These are phyloP conservation scores for Epinephelus awoara DNA, from an alignment of 2,797 vertebrate genomes.

Conservation along the genomic window DNA sequence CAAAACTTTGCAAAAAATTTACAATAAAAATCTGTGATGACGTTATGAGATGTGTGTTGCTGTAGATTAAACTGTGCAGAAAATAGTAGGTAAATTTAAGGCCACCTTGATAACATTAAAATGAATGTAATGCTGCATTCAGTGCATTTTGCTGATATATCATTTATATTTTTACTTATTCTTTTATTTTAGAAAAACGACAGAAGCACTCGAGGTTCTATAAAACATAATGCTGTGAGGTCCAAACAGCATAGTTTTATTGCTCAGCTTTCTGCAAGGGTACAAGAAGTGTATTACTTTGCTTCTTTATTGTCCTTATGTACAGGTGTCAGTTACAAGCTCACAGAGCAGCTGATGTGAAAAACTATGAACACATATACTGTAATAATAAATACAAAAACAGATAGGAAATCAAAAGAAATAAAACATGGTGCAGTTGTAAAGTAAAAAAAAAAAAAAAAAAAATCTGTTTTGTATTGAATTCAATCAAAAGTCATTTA, in stretches of 20 bases:
- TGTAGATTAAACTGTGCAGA: too few relatives aligned
- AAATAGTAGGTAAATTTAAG: too few relatives aligned
- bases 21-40: too few relatives aligned
- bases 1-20: too few relatives aligned
- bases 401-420: slow-evolving; percentile 84
- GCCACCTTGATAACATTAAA: too few relatives aligned
- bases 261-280: slow-evolving; percentile 92
- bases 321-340: slow-evolving; percentile 94
- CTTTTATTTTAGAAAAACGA: slow-evolving; percentile 4
- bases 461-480: slow-evolving; percentile 57
- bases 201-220: slow-evolving; percentile 55
- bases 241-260: slow-evolving; percentile 97
- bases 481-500: slow-evolving; percentile 85
- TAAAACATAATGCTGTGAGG: slow-evolving; percentile 90
- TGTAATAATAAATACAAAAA: slow-evolving; percentile 92
- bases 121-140: too few relatives aligned
- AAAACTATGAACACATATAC: slow-evolving; percentile 85
- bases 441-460: not conserved
- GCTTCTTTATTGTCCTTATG: slow-evolving; percentile 83
- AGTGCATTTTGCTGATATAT: too few relatives aligned
- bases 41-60: too few relatives aligned
- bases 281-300: slow-evolving; percentile 87
- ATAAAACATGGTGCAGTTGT: slow-evolving; percentile 73
- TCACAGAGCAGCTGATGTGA: slow-evolving; percentile 91
- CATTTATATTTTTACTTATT: not conserved